Evolutionary conservation across 2,113 vertebrate genomes (phyloP).

Genomic region (Epinephelus cyanopodus): DNA sequence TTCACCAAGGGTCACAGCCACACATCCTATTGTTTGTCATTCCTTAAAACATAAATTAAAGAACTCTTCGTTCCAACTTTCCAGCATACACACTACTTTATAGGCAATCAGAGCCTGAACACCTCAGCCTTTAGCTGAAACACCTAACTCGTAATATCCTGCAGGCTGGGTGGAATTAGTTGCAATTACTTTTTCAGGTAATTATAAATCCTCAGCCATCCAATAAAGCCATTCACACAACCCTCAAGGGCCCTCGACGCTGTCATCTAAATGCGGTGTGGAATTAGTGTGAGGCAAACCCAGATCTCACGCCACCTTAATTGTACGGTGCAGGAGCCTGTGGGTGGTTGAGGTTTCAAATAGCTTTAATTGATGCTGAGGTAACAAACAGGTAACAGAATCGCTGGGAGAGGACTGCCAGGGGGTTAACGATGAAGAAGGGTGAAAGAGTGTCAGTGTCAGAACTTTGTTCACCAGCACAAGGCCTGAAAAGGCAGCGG

Average conservation of each 20-base stretch:
- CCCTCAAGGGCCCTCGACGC: slow-evolving; percentile 50
- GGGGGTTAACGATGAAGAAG: slow-evolving; percentile 37
- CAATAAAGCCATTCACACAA: slow-evolving; percentile 63
- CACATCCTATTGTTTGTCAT: background rate
- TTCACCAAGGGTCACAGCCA: background rate
- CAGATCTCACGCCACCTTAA: slow-evolving; percentile 74
- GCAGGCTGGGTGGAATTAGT: slow-evolving; percentile 69
- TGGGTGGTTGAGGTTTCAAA: slow-evolving; percentile 75
- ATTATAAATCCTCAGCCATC: slow-evolving; percentile 68
- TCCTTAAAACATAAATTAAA: background rate
- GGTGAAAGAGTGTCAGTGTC: slow-evolving; percentile 50
- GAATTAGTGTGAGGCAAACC: slow-evolving; percentile 63
- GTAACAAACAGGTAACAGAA: slow-evolving; percentile 77
- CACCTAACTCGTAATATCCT: slow-evolving; percentile 27
- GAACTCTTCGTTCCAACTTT: background rate
- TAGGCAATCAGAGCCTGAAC: slow-evolving; percentile 25
- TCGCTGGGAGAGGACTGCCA: slow-evolving; percentile 56
- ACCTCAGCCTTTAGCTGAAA: slow-evolving; percentile 25
- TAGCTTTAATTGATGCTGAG: slow-evolving; percentile 73
- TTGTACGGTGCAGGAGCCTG: slow-evolving; percentile 60
- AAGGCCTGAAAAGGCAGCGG: slow-evolving; percentile 7
- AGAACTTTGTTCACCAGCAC: slow-evolving; percentile 23
- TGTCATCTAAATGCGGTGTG: slow-evolving; percentile 57
- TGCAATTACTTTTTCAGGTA: slow-evolving; percentile 71
- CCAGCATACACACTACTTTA: background rate